phyloP scores from a whole-genome alignment of 2,888 invertebrate species.

The Epistrophe eligans region DNA sequence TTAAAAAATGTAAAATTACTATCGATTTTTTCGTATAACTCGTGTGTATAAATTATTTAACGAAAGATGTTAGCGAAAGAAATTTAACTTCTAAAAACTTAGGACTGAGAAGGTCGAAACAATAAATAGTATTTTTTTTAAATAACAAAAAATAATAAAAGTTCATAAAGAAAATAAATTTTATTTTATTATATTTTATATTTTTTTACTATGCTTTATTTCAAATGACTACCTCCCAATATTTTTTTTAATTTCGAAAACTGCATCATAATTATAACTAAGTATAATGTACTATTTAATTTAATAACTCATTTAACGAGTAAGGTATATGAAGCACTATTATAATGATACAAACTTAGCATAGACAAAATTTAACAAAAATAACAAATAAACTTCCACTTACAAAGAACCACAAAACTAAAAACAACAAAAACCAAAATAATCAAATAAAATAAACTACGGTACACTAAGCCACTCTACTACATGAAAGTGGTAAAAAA shows the following conservation, averaged over 20 bases:
- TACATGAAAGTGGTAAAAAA: conserved; percentile 35
- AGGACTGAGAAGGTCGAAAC: too few relatives aligned
- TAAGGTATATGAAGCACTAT: not conserved
- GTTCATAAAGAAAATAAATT: too few relatives aligned
- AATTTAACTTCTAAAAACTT: too few relatives aligned
- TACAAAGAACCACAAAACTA: conserved; percentile 32
- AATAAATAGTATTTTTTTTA: too few relatives aligned
- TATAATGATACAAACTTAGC: conserved; percentile 20
- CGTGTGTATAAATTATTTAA: too few relatives aligned
- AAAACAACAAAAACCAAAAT: conserved; percentile 37
- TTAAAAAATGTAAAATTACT: too few relatives aligned
- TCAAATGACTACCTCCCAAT: too few relatives aligned
- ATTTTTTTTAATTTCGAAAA: not conserved
- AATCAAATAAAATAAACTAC: conserved; percentile 54
- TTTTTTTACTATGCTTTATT: too few relatives aligned
- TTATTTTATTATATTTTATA: too few relatives aligned
- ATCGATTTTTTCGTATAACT: too few relatives aligned
- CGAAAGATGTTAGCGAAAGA: too few relatives aligned
- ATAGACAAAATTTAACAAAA: conserved; percentile 12
- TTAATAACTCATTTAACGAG: not conserved
- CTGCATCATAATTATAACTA: not conserved
- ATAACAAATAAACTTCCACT: conserved; percentile 12
- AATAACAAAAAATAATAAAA: too few relatives aligned
- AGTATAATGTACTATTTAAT: not conserved
- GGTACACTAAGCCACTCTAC: not conserved